Evolutionary conservation across 2,888 invertebrate species (phyloP), one percentile per base, ranked within the genome.

Genomic region (Tipula helvola): DNA sequence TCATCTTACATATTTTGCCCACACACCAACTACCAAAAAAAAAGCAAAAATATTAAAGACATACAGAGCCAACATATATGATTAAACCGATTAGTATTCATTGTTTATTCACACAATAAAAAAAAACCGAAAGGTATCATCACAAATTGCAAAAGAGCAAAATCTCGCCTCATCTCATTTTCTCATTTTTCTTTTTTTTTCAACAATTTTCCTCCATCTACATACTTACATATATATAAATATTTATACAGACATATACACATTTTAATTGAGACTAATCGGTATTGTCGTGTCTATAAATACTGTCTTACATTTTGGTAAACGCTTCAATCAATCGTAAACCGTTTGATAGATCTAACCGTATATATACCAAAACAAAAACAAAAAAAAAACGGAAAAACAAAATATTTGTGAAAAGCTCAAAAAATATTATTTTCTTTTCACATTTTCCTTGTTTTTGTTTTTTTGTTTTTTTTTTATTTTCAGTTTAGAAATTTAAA

Each of bases 241-340:
- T 71, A 28, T 71, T 5, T 28, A 7, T 8, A 5, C 39, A 39
- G 39, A 28, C 28, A 71, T 2, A 44, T 44, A 44, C 44, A 44
- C 44, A 44, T 12, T 71, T 84, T 84, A 84, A 84, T 84, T 39
- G 84, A 84, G 84, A 84, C 84, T 84, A 84, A 84, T 84, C 84
- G 41, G 39, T 41, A 41, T 39, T 84, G 84, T 84, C 84, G 84
- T 39, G 84, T 84, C 84, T 84, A 84, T 84, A 84, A 84, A 84
- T 84, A 84, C 84, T 3, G 39, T 39, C 84, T 84, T 84, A 16
- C 13, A n/a, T 84, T 41, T 39, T 41, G 39, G 39, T 36, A 39
- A 84, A 84, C 36, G 36, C 84, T 84, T 84, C 84, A 84, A 84
- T 84, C 84, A 84, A 84, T 41, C 84, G 84, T 41, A 36, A 84